These are phyloP conservation scores for Oasisia sp. DNA, from an alignment of 2,888 invertebrate genomes.

Conservation along the genomic window DNA sequence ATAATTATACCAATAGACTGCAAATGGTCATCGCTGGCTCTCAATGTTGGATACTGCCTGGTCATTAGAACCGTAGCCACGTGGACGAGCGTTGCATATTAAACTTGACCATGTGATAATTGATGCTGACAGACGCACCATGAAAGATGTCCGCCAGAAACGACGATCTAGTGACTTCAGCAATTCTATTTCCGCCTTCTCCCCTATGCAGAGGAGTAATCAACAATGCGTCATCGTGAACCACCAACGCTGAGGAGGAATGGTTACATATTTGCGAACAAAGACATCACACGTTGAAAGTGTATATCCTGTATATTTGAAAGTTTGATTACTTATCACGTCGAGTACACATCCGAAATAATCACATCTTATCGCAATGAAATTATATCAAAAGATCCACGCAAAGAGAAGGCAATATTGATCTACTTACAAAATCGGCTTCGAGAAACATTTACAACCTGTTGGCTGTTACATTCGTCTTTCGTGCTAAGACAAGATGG, in stretches of 20 bases:
- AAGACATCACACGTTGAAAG: background rate
- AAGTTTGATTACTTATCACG: background rate
- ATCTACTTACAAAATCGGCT: background rate
- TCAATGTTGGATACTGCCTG: background rate
- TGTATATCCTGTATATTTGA: background rate
- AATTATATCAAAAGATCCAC: background rate
- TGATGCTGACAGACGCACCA: background rate
- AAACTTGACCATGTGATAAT: background rate
- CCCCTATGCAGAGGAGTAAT: background rate
- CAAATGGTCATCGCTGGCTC: background rate
- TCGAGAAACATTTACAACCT: background rate
- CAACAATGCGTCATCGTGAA: background rate
- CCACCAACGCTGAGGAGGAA: background rate
- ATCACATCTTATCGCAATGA: background rate
- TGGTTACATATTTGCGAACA: background rate
- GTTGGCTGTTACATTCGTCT: background rate
- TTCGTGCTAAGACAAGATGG: background rate
- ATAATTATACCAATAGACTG: background rate
- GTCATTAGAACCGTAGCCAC: background rate
- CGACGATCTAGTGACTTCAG: background rate
- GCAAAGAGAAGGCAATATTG: background rate
- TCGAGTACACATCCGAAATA: background rate
- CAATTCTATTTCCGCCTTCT: background rate
- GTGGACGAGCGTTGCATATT: background rate
- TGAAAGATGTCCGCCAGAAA: background rate